Base-by-base conservation (phyloP, 1,140 invertebrate genomes). In the Tetragonula clypearis region DNA sequence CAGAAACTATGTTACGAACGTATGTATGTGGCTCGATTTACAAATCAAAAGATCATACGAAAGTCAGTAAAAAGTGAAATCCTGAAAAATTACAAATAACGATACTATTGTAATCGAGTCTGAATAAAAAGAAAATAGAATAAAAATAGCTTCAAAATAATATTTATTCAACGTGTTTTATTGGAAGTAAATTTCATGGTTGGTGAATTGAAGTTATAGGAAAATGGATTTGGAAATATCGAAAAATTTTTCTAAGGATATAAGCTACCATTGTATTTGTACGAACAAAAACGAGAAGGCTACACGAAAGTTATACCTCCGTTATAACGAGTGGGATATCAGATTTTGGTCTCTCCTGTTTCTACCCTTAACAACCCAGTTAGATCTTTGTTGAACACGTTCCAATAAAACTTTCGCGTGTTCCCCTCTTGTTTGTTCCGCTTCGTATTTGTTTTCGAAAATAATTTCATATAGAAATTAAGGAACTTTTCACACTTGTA, bases 281-380 rank as follows among this genome's bases (percentile, higher is more conserved):
- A 30, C 6, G n/a, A 17, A 15, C n/a, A 15, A 66, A 26, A 66
- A 26, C 65, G 6, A 14, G 26, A 66, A 14, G 23, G 17, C 12
- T 66, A 26, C n/a, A 26, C 6, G n/a, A 66, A 66, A 26, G 41
- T n/a, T 66, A 26, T 26, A 26, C 26, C 65, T 66, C n/a, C 0
- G n/a, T 26, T 66, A 30, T 30, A 66, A 66, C n/a, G 65, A 66
- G n/a, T 66, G 65, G 65, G 65, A 30, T 66, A 66, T 66, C n/a
- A 66, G 65, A 66, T 66, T 66, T 15, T 66, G n/a, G 12, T 66
- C 15, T 66, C 15, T 26, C 6, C n/a, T 12, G n/a, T 66, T 14
- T 66, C 15, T 30, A 66, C n/a, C 65, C 26, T n/a, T 66, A 26
- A 66, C n/a, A 30, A 66, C 19, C 60, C 23, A 62, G 60, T 66